These are phyloP conservation scores for Phrynocephalus versicolor DNA, from an alignment of 2,113 vertebrate genomes.

Conservation along the genomic window DNA sequence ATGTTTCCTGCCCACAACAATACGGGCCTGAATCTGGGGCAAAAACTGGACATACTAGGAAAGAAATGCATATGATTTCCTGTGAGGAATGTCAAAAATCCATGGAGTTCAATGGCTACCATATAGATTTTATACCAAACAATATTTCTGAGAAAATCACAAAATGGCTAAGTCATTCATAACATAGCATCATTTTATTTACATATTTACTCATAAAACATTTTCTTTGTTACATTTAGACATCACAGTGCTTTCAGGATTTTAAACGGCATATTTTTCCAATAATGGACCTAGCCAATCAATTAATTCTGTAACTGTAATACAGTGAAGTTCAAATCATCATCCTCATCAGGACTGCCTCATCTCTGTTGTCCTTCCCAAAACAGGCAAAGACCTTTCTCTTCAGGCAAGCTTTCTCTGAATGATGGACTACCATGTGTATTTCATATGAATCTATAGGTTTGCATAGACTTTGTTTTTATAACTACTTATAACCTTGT, in stretches of 20 bases:
- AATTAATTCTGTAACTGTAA: not conserved
- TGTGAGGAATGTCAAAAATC: not conserved
- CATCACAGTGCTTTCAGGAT: not conserved
- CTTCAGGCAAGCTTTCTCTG: no score
- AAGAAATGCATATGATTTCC: not conserved
- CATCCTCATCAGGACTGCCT: no score
- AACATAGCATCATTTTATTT: not conserved
- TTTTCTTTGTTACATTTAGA: slow-evolving; percentile 8
- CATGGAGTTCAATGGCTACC: not conserved
- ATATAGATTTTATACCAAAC: not conserved
- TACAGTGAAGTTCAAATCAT: no score
- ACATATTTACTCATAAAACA: not conserved
- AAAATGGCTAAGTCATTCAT: not conserved
- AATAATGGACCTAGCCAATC: not conserved
- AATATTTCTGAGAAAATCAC: not conserved
- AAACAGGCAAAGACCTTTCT: no score
- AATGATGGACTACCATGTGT: no score
- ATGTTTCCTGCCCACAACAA: slow-evolving; percentile 3
- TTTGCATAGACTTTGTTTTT: no score
- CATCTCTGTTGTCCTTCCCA: no score
- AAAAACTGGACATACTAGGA: not conserved
- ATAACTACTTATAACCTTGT: no score
- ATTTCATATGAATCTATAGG: no score
- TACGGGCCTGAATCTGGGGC: not conserved
- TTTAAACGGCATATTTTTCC: not conserved